These are phyloP conservation scores for Scophthalmus maximus DNA, from an alignment of 2,113 vertebrate genomes.

Conservation along the genomic window DNA sequence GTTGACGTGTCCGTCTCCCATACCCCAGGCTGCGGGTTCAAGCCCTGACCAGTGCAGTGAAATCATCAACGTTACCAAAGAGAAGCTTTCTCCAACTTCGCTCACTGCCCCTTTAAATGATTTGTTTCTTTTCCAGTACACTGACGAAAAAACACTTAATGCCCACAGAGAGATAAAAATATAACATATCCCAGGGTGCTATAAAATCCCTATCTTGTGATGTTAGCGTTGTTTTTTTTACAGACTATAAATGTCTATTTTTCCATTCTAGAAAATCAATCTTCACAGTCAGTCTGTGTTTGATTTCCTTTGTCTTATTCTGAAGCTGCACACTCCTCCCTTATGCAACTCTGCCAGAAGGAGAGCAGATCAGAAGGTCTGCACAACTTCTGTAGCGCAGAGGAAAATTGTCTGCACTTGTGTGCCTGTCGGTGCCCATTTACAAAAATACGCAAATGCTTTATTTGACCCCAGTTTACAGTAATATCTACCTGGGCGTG, in stretches of 20 bases:
- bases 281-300: conserved; percentile 28
- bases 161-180: conserved; percentile 71
- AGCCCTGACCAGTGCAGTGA: too few relatives aligned
- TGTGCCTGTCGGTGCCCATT: conserved; percentile 37
- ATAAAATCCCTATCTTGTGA: conserved; percentile 63
- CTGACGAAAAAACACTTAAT: conserved; percentile 60
- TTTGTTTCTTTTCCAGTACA: conserved; percentile 45
- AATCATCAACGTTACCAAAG: too few relatives aligned
- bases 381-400: conserved; percentile 17
- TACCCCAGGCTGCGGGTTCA: too few relatives aligned
- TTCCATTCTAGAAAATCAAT: conserved; percentile 66
- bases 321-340: conserved; percentile 66
- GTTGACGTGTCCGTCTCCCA: too few relatives aligned
- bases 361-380: conserved; percentile 51
- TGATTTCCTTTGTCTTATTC: conserved; percentile 64
- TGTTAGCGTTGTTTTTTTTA: conserved; percentile 44
- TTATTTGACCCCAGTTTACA: conserved; percentile 29
- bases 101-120: too few relatives aligned
- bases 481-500: conserved; percentile 2
- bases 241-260: conserved; percentile 59
- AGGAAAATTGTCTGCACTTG: conserved; percentile 30
- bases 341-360: conserved; percentile 58
- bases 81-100: too few relatives aligned
- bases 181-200: conserved; percentile 51
- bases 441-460: conserved; percentile 31